A percentile compares a stretch with the other conserved stretches of the same genome.
Evolutionary conservation across 2,888 invertebrate species (phyloP).

Genomic region (Lasioglossum lativentre): DNA sequence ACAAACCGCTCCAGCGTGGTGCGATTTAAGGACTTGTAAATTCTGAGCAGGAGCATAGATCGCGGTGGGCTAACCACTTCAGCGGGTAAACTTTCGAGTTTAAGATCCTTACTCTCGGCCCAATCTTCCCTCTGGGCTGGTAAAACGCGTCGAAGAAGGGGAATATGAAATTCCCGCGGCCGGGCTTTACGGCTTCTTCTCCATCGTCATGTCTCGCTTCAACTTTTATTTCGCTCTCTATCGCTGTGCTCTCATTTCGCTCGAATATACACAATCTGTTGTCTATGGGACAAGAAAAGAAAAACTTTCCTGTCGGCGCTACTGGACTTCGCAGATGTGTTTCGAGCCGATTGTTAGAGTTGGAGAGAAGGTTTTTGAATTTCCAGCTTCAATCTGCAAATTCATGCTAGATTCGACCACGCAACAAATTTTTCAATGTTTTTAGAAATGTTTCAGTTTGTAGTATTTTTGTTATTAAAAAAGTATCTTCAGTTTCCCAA

Average conservation of each 20-base stretch:
- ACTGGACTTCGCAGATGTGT: neutral
- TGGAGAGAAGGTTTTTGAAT: neutral
- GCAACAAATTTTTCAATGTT: too few species aligned
- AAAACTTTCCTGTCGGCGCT: neutral
- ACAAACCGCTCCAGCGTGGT: slow-evolving; percentile 44
- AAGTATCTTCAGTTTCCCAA: too few species aligned
- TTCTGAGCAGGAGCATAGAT: slow-evolving; percentile 55
- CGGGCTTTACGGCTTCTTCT: slow-evolving; percentile 63
- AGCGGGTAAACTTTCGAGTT: slow-evolving; percentile 70
- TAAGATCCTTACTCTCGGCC: slow-evolving; percentile 60
- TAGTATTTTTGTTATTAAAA: too few species aligned
- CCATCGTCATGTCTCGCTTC: slow-evolving; percentile 13
- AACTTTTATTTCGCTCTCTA: slow-evolving; percentile 23
- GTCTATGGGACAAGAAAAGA: neutral
- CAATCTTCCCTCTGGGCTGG: slow-evolving; percentile 14
- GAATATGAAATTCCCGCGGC: slow-evolving; percentile 68
- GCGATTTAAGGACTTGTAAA: slow-evolving; percentile 68
- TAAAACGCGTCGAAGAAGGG: slow-evolving; percentile 49
- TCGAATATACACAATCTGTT: slow-evolving; percentile 2
- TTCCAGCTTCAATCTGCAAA: too few species aligned
- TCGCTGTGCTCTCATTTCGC: slow-evolving; percentile 2
- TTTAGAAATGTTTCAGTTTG: too few species aligned
- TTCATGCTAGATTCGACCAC: too few species aligned
- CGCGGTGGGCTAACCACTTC: slow-evolving; percentile 63
- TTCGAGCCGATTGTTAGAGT: neutral